Evolutionary conservation across 2,797 vertebrate genomes (phyloP), one percentile per base, ranked within the genome.

Genomic region (Sebastes wilsoni): DNA sequence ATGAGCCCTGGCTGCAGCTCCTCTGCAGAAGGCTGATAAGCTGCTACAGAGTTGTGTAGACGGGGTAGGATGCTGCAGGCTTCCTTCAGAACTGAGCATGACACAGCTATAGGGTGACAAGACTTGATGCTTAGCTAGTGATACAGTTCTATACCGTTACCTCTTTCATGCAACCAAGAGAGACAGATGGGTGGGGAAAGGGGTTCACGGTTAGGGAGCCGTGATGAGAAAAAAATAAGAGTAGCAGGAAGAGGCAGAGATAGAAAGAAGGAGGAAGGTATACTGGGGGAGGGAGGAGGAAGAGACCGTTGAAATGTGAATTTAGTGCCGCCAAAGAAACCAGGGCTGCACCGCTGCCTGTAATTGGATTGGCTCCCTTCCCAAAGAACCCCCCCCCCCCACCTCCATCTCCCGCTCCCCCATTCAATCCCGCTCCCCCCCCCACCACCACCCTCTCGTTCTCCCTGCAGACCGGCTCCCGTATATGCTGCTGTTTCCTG

Each of bases 351-450:
- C 93, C 92, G 87, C 94, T 95, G 95, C 92, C 94, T 94, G 93
- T 97, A 97, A 97, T 96, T 97, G 96, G 94, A 96, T 95, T 97
- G 97, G 96, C 96, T 95, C 79, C 72, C 76, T 94, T 96, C 97
- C 96, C 94, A 94, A 96, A 95, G 84, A 92, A 84, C 64, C 77
- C 75, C 11, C 34, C 34, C 28, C 30, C 30, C 66, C 75, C 23
- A 79, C 75, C 74, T 77, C 86, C 85, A 83, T 82, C 84, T 87
- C 87, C 70, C 61, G 30, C 76, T 90, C 88, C 82, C 88, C 71
- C 86, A 78, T 90, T 93, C 92, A 92, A 74, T 88, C 84, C 66
- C 23, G 12, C 77, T 75, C 85, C 38, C 14, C 22, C 12, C 61
- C n/a, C 61, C 81, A 55, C 72, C 56, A 1, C 66, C 80, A 59